Base-by-base conservation (phyloP, 2,888 invertebrate genomes). In the Phoenoteleia sp. region DNA sequence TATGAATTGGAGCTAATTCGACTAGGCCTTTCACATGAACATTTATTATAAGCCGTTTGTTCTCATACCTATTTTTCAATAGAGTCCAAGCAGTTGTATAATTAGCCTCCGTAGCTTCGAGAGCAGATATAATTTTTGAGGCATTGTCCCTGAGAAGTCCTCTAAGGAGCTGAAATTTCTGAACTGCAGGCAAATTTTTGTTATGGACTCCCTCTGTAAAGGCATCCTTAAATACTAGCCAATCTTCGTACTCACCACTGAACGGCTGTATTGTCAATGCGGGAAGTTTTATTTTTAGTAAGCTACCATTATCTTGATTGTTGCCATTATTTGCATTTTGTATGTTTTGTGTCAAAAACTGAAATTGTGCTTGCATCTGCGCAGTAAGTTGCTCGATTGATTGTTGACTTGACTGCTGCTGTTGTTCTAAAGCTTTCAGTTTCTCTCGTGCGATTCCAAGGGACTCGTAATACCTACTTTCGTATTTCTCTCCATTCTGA, bases 221-320 rank as follows among this genome's bases (percentile, higher is more conserved):
- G 0, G 58, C 76, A 29, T 76, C 76, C 7, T 54, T 54, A 25
- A 76, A 76, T 17, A 7, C n/a, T 17, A 67, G 6, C 58, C 76
- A 67, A 3, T 76, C 17, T 11, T 56, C 64, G 19, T 58, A 67
- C n/a, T 76, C 47, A 0, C 54, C 75, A 19, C 13, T 17, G 27
- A 76, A 76, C 6, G 74, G 64, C 25, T 76, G 66, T 25, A 66
- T 76, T 4, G 25, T 64, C 15, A 75, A 42, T 0, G 62, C 6
- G 1, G 64, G 64, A 54, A 47, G 66, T 29, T 47, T 66, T 27
- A 47, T 47, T 13, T 66, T 47, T 13, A 66, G 9, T 6, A 47
- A 47, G 15, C 7, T 19, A 9, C 7, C 29, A 9, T 49, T 25
- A 2, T 23, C 54, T 11, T 54, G 54, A 27, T 6, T 21, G 36